Evolutionary conservation across 1,140 invertebrate genomes (phyloP), one percentile per base, ranked within the genome.

Genomic region (Arion vulgaris): DNA sequence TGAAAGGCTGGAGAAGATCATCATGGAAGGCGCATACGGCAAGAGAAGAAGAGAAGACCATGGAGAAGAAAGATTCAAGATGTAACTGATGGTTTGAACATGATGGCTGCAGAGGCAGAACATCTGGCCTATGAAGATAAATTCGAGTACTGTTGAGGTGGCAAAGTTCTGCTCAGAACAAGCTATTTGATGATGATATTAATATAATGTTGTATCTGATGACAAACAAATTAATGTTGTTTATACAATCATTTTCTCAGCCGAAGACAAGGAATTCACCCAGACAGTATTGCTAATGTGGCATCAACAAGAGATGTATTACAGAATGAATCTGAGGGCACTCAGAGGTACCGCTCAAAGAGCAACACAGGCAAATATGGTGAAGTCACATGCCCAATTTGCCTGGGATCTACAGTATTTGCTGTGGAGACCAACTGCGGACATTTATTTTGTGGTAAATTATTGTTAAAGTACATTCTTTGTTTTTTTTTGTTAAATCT

Each of bases 401-500:
- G 93, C 86, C 88, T 93, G 11, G 90, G 88, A 51, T 89, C 90
- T 80, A 88, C 90, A 34, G 85, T 83, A 26, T 91, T 88, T 85
- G 90, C 92, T 39, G 86, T 93, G 28, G 92, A 94, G 84, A 94
- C 93, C 13, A 94, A 94, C 85, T 94, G 93, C 90, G 93, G 93
- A 41, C 93, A 94, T 89, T 74, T 92, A 11, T 94, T 93, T 86
- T 94, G 93, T 92, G 93, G 93, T 93, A 89, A 66, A 39, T 78
- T 15, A 11, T 49, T 32, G 1, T 51, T 75, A 34, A 19, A 57
- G 23, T 57, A n/a, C n/a, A n/a, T n/a, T n/a, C n/a, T n/a, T n/a
- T n/a, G n/a, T n/a, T n/a, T n/a, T n/a, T n/a, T n/a, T n/a, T n/a
- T n/a, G n/a, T n/a, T n/a, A n/a, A n/a, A n/a, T n/a, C n/a, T n/a